Conservation (phyloP, 2,113 vertebrate species). For the Oxyura jamaicensis region DNA sequence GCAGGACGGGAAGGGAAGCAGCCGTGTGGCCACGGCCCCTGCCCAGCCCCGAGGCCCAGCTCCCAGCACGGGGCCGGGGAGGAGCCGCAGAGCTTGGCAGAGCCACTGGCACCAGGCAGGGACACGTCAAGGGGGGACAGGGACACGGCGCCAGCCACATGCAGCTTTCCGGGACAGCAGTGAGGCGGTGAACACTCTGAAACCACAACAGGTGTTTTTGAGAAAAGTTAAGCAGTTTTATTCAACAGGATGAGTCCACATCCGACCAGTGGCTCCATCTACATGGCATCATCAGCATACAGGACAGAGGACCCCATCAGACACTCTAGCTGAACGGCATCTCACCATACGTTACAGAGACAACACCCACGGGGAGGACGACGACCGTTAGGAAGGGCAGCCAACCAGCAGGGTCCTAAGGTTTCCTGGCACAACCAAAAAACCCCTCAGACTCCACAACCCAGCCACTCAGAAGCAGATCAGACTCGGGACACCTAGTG, state of each 20-base stretch:
- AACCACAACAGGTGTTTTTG: constrained; percentile 36
- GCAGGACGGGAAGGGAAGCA: too few species aligned
- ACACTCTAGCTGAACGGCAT: constrained; percentile 83
- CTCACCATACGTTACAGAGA: constrained; percentile 84
- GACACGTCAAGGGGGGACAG: rapidly evolving
- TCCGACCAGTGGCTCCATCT: constrained; percentile 86
- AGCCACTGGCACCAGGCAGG: background rate
- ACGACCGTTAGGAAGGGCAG: constrained; percentile 59
- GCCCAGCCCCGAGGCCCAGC: too few species aligned
- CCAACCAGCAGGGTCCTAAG: constrained; percentile 53
- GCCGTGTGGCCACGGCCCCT: too few species aligned
- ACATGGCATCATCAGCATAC: constrained; percentile 81
- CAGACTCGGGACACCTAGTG: constrained; percentile 62
- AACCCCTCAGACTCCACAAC: background rate
- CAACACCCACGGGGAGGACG: constrained; percentile 74
- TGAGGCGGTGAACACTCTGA: background rate
- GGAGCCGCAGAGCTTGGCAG: too few species aligned
- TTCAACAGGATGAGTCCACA: constrained; percentile 83
- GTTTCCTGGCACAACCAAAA: constrained; percentile 30
- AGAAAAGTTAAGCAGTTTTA: constrained; percentile 84
- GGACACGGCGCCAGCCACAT: rapidly evolving
- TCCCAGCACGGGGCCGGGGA: too few species aligned
- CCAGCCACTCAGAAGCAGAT: constrained; percentile 71
- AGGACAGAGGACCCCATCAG: constrained; percentile 85
- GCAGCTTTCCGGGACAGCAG: rapidly evolving